Conservation (phyloP, 1,140 invertebrate genomes). For the Drosophila repleta region DNA sequence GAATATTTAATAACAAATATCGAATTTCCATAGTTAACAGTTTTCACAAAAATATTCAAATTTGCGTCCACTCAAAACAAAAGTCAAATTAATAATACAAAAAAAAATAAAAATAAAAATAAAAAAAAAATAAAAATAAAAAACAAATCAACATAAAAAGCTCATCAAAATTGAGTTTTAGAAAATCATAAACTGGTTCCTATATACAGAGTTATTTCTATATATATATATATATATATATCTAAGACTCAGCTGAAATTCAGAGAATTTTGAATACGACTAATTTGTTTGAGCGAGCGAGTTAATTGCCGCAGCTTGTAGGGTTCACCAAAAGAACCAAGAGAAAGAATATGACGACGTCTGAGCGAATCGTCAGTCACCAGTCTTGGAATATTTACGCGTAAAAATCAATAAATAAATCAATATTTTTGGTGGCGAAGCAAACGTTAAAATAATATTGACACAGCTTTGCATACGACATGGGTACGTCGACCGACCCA, state of each 20-base stretch:
- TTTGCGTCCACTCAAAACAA: conserved; percentile 41
- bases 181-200: conserved; percentile 62
- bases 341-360: conserved; percentile 7
- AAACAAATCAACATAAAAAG: conserved; percentile 60
- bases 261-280: conserved; percentile 57
- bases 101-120: conserved; percentile 50
- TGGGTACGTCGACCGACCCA: conserved; percentile 1
- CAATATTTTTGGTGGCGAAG: conserved; percentile 30
- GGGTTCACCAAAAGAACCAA: conserved; percentile 17
- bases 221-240: background rate
- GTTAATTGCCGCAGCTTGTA: conserved; percentile 38
- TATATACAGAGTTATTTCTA: conserved; percentile 11
- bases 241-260: conserved; percentile 47
- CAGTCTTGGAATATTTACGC: conserved; percentile 44
- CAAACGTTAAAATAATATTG: conserved; percentile 49
- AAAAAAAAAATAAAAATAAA: conserved; percentile 50
- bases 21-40: conserved; percentile 41
- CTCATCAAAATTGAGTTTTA: conserved; percentile 47
- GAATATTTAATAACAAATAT: conserved; percentile 12
- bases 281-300: conserved; percentile 52
- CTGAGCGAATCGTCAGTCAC: conserved; percentile 29
- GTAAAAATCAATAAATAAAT: conserved; percentile 17
- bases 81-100: conserved; percentile 40
- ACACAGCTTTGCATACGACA: conserved; percentile 34
- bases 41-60: conserved; percentile 29